Evolutionary conservation across 2,888 invertebrate species (phyloP).

Genomic region (Hypsopygia costalis): DNA sequence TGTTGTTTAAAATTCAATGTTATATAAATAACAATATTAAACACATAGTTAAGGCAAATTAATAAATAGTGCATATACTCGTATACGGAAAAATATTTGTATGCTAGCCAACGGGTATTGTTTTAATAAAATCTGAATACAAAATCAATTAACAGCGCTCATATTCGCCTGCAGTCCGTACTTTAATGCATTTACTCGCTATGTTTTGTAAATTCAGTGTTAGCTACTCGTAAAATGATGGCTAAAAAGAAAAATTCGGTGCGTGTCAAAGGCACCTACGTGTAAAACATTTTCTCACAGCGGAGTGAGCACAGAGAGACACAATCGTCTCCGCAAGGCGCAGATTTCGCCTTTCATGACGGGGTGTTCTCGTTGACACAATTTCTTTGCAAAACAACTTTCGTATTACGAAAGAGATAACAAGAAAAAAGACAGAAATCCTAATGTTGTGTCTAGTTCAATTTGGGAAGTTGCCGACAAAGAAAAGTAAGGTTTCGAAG

Average conservation of each 20-base stretch:
- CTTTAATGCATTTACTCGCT: background rate
- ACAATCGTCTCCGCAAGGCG: slow-evolving; percentile 1
- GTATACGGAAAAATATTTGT: no score
- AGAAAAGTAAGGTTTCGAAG: slow-evolving; percentile 2
- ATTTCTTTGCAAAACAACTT: slow-evolving; percentile 44
- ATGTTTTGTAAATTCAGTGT: background rate
- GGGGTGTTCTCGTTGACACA: slow-evolving; percentile 40
- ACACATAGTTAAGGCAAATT: no score
- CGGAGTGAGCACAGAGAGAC: background rate
- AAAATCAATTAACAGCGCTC: no score
- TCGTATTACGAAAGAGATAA: slow-evolving; percentile 36
- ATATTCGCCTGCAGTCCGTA: no score
- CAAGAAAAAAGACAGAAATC: slow-evolving; percentile 25
- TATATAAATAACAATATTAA: no score
- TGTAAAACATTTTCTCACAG: background rate
- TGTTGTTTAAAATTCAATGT: no score
- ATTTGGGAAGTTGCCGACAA: slow-evolving; percentile 17
- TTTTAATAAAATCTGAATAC: no score
- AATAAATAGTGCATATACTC: no score
- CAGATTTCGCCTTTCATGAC: slow-evolving; percentile 2
- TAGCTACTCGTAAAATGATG: no score
- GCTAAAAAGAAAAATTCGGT: background rate
- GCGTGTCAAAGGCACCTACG: background rate
- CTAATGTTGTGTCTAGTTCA: slow-evolving; percentile 20
- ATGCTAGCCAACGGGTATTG: no score